Evolutionary conservation across 2,888 invertebrate species (phyloP).

Genomic region (Eustalomyia histrio): DNA sequence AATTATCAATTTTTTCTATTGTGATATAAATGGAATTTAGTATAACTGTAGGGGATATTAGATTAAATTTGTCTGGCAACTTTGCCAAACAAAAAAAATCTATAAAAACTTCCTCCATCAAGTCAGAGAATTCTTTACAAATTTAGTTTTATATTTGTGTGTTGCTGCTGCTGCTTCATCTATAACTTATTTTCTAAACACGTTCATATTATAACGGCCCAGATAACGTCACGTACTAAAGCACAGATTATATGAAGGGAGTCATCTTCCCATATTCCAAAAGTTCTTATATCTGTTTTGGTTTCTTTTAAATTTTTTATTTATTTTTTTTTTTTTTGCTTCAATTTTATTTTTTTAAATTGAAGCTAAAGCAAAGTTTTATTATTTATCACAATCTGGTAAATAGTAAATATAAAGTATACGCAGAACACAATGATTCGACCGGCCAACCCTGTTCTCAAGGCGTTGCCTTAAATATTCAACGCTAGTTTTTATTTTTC

Average conservation of each 20-base stretch:
- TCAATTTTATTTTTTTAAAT: conserved; percentile 12
- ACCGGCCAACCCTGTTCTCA: conserved; percentile 11
- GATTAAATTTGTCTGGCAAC: too few relatives aligned
- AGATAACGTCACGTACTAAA: conserved; percentile 78
- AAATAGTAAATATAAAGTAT: not conserved
- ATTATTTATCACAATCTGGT: conserved; percentile 30
- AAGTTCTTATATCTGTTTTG: conserved; percentile 28
- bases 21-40: too few relatives aligned
- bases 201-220: conserved; percentile 77
- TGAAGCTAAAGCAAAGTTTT: conserved; percentile 47
- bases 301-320: conserved; percentile 24
- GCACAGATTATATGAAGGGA: conserved; percentile 77
- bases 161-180: conserved; percentile 3
- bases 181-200: conserved; percentile 63
- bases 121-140: not conserved
- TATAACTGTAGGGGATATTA: too few relatives aligned
- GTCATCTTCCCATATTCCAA: conserved; percentile 28
- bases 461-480: conserved; percentile 37
- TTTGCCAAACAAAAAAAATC: not conserved
- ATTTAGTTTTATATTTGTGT: conserved; percentile 1
- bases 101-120: not conserved
- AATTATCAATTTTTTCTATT: too few relatives aligned
- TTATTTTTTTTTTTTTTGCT: conserved; percentile 1
- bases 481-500: not conserved
- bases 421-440: not conserved